A percentile compares a stretch with the other conserved stretches of the same genome.
These are phyloP conservation scores for Scytalopus superciliaris DNA, from an alignment of 2,113 vertebrate genomes.

Conservation along the genomic window DNA sequence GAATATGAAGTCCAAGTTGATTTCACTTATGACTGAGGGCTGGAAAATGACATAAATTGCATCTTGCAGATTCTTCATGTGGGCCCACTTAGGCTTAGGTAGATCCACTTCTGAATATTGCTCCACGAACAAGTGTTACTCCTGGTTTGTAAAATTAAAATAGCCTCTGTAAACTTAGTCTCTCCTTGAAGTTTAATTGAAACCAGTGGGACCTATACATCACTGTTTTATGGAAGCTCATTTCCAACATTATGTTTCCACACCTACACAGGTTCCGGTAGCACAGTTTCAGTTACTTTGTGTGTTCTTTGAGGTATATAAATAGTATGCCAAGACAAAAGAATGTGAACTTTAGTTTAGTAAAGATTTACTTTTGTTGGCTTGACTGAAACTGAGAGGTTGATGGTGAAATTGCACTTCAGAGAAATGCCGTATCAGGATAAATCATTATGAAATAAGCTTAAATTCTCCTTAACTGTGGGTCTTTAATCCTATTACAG, in stretches of 20 bases:
- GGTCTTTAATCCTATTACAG: neutral
- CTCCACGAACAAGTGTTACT: neutral
- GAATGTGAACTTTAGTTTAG: neutral
- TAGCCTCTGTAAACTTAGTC: neutral
- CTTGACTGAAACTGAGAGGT: neutral
- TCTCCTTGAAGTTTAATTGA: constrained; percentile 24
- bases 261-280: neutral
- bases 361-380: neutral
- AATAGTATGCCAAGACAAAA: neutral
- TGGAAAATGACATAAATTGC: neutral
- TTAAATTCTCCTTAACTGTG: neutral
- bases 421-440: neutral
- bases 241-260: neutral
- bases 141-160: neutral
- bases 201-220: neutral
- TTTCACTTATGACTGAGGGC: neutral
- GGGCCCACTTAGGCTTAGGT: neutral
- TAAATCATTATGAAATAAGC: constrained; percentile 27
- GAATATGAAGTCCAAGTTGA: neutral
- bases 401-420: neutral
- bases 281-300: neutral
- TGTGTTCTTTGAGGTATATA: neutral
- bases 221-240: neutral
- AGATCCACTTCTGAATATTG: neutral
- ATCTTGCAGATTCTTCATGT: neutral